A percentile compares a stretch with the other conserved stretches of the same genome.
Conservation (phyloP, 53 echinoderm and acorn worm genomes). For the Echinometra lucunter region DNA sequence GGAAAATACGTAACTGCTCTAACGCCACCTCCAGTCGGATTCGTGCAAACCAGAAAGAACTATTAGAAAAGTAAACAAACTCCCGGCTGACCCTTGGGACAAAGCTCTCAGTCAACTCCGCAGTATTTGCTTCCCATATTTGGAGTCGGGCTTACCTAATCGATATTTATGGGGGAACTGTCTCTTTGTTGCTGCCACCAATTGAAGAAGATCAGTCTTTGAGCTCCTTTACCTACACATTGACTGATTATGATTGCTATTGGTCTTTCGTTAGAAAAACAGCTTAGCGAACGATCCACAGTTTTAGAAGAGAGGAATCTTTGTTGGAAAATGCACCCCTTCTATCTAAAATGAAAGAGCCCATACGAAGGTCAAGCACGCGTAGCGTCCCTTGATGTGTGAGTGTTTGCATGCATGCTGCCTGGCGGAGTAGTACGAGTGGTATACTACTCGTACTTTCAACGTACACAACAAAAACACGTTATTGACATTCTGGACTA, state of each 20-base stretch:
- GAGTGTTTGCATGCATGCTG: neutral
- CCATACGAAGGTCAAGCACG: conserved; percentile 56
- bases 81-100: conserved; percentile 35
- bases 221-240: neutral
- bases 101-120: conserved; percentile 39
- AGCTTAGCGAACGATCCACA: neutral
- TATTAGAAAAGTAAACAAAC: conserved; percentile 43
- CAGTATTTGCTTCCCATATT: conserved; percentile 50
- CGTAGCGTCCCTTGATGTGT: conserved; percentile 26
- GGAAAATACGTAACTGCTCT: neutral
- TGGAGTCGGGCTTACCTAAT: conserved; percentile 37
- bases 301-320: neutral
- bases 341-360: conserved; percentile 16
- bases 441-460: no score
- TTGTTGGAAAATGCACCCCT: conserved; percentile 29
- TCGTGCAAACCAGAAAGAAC: neutral
- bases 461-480: conserved; percentile 51
- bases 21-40: neutral
- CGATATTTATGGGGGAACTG: conserved; percentile 9
- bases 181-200: neutral
- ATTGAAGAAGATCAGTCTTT: conserved; percentile 24
- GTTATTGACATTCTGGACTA: conserved; percentile 57
- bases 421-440: neutral
- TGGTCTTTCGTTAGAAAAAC: neutral
- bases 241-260: neutral